Percentiles rank a stretch among this genome's conserved stretches.
These are phyloP conservation scores for Drosophila bifasciata DNA, from an alignment of 1,140 invertebrate genomes.

Conservation along the genomic window DNA sequence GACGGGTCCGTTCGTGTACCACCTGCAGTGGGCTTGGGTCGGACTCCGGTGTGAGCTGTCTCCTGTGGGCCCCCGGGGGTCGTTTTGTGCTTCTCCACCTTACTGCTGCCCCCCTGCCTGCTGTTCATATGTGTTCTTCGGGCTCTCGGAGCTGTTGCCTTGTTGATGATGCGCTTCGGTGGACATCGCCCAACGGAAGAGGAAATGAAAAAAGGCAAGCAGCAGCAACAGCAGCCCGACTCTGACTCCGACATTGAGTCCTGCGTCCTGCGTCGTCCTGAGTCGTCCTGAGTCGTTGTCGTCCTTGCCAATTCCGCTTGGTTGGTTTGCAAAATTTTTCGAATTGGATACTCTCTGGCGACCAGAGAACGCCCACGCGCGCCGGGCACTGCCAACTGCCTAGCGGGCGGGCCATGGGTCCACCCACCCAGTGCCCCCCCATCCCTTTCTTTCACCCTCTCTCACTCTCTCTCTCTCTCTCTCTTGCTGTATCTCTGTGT, in stretches of 20 bases:
- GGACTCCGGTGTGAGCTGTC: neutral
- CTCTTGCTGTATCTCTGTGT: slow-evolving; percentile 18
- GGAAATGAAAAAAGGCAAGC: slow-evolving; percentile 75
- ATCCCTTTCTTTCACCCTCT: no score
- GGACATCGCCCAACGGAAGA: slow-evolving; percentile 75
- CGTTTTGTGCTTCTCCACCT: neutral
- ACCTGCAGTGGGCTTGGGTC: neutral
- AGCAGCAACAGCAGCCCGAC: slow-evolving; percentile 13
- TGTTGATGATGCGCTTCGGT: slow-evolving; percentile 74
- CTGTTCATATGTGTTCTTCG: slow-evolving; percentile 43
- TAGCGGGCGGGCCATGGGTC: slow-evolving; percentile 40
- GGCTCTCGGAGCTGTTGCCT: slow-evolving; percentile 34
- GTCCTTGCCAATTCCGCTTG: slow-evolving; percentile 70
- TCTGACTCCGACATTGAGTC: neutral
- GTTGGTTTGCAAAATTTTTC: slow-evolving; percentile 76
- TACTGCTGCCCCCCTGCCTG: slow-evolving; percentile 38
- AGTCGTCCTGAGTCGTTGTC: slow-evolving; percentile 5
- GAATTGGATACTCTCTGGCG: slow-evolving; percentile 76
- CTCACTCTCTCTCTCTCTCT: neutral
- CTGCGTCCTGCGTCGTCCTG: neutral
- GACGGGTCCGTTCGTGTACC: neutral
- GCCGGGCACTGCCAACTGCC: slow-evolving; percentile 48
- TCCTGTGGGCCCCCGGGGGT: neutral
- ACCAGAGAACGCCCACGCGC: slow-evolving; percentile 38
- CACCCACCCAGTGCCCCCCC: neutral